Conservation (phyloP, 2,888 invertebrate species). For the Pycnomerus fuliginosus region DNA sequence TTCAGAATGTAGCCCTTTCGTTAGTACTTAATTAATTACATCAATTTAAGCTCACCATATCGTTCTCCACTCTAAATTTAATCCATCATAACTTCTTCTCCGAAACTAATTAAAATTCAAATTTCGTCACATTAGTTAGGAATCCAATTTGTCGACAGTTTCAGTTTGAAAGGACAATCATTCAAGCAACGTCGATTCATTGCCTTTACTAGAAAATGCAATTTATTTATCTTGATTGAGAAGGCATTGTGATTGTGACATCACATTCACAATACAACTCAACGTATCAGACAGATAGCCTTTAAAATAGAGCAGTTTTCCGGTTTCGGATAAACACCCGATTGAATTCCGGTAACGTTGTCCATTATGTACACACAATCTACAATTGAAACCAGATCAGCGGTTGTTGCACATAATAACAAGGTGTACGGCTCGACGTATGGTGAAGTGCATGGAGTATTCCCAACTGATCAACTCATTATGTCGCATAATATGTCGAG, state of each 20-base stretch:
- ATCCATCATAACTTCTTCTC: conserved; percentile 6
- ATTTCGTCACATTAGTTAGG: too few relatives aligned
- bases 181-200: too few relatives aligned
- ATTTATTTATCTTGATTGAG: too few relatives aligned
- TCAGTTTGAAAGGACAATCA: too few relatives aligned
- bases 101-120: conserved; percentile 9
- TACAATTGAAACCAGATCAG: conserved; percentile 21
- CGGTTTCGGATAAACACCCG: conserved; percentile 7
- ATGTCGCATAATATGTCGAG: conserved; percentile 15
- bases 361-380: conserved; percentile 17
- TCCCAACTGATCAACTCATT: conserved; percentile 12
- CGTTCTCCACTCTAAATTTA: conserved; percentile 5
- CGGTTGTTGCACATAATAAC: conserved; percentile 21
- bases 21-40: conserved; percentile 15
- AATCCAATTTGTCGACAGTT: too few relatives aligned
- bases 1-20: conserved; percentile 13
- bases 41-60: conserved; percentile 7
- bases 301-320: too few relatives aligned
- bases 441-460: conserved; percentile 8
- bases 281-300: too few relatives aligned
- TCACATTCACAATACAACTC: too few relatives aligned
- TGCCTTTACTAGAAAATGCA: too few relatives aligned
- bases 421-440: conserved; percentile 10
- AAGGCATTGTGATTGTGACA: too few relatives aligned
- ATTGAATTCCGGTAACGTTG: conserved; percentile 14